A percentile compares a stretch with the other conserved stretches of the same genome.
Conservation (phyloP, 2,113 vertebrate species). For the Alligator mississippiensis region DNA sequence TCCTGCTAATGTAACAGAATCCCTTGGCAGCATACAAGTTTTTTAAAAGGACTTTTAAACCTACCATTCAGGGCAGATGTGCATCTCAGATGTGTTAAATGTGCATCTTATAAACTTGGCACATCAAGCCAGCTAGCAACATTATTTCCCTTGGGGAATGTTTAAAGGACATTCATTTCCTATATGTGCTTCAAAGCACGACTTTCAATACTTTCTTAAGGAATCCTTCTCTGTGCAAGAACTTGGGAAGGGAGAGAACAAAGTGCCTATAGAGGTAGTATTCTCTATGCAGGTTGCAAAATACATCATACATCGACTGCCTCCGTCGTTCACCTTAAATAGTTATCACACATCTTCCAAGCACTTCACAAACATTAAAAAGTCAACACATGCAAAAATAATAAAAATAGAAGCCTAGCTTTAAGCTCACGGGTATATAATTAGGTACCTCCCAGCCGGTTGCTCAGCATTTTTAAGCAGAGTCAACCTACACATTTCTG, state of each 20-base stretch:
- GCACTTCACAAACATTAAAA: conserved; percentile 7
- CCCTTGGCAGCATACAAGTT: too few species aligned
- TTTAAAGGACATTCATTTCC: too few species aligned
- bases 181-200: background rate
- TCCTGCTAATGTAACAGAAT: too few species aligned
- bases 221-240: background rate
- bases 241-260: background rate
- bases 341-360: conserved; percentile 13
- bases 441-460: background rate
- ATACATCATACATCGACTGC: background rate
- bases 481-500: background rate
- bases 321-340: conserved; percentile 4
- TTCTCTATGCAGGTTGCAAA: background rate
- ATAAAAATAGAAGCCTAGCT: background rate
- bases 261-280: background rate
- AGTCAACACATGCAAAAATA: background rate
- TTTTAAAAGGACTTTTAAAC: too few species aligned
- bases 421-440: background rate
- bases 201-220: background rate
- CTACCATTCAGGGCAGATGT: too few species aligned
- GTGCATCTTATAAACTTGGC: too few species aligned
- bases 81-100: too few species aligned
- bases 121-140: too few species aligned
- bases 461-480: background rate
- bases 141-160: too few species aligned